Evolutionary conservation across 1,140 invertebrate species (phyloP), one percentile per base, ranked within the genome.

Genomic region (Saxidomus purpurata): DNA sequence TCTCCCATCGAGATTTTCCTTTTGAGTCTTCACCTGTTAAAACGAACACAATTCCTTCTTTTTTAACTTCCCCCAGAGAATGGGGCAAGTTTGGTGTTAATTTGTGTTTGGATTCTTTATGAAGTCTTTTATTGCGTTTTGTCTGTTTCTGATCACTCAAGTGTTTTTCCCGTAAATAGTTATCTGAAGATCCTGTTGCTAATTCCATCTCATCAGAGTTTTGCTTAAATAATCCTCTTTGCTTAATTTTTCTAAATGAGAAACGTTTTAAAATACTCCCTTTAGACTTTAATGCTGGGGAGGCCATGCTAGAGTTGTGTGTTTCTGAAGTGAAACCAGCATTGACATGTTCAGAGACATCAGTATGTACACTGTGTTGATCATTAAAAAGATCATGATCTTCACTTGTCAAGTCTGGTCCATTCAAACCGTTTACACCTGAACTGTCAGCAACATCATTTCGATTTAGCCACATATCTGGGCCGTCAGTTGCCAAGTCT

Each of bases 1-100:
- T 98, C 93, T 99, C 98, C 98, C 99, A 99, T 95, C 98, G 98
- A 69, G 98, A 98, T 69, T 98, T 98, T 6, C 98, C 98, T 95
- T 99, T 98, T 22, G 98, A 96, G 95, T 99, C 98, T 85, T 95
- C 94, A 15, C 94, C 95, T 19, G 90, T 92, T 89, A 98, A 97
- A 95, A 98, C 98, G 96, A 98, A 98, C 1, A 99, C 98, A 92
- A 98, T 97, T 8, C 98, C 98, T 94, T 99, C 98, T 93, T 99
- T 99, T 67, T 98, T 97, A 95, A 98, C 98, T 95, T 99, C 98
- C 2, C 85, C 91, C 2, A 59, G 15, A 77, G 79, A 17, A 47
- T 89, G 79, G 85, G 89, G 25, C 74, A 89, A 52, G 85, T 89
- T 55, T 55, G 71, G 38, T 71, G 97, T 91, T 98, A 98, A 96